Evolutionary conservation across 1,140 invertebrate species (phyloP).

Genomic region (Formica selysi): DNA sequence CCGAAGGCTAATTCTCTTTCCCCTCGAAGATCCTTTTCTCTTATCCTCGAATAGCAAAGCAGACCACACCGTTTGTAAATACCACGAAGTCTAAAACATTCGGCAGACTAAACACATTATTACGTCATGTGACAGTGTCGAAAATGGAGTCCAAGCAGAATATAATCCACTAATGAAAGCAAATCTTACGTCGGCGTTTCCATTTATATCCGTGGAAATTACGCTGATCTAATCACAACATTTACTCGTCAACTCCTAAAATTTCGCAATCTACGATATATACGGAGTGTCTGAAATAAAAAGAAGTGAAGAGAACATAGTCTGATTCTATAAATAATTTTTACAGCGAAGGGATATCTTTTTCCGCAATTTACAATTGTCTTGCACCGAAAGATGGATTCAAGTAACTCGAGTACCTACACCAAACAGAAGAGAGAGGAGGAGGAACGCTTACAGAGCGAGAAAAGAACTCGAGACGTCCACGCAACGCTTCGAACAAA

Average conservation of each 20-base stretch:
- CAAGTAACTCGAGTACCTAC: not conserved
- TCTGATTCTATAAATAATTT: not conserved
- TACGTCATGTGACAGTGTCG: conserved; percentile 57
- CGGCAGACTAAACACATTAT: conserved; percentile 71
- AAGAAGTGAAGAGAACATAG: not conserved
- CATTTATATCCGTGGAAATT: conserved; percentile 30
- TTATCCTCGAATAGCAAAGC: conserved; percentile 15
- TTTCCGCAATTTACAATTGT: not conserved
- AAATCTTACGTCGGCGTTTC: conserved; percentile 55
- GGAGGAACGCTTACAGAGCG: conserved; percentile 29
- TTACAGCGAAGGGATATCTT: no score
- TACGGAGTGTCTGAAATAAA: not conserved
- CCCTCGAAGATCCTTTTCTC: conserved; percentile 11
- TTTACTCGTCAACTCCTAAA: conserved; percentile 11
- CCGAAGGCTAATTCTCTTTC: conserved; percentile 10
- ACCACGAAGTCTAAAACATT: conserved; percentile 66
- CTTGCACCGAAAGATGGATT: not conserved
- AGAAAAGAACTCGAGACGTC: conserved; percentile 51
- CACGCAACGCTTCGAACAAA: conserved; percentile 62
- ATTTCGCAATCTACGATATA: not conserved
- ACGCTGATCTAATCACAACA: conserved; percentile 54
- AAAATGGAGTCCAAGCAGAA: conserved; percentile 48
- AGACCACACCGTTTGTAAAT: conserved; percentile 66
- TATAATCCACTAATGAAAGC: conserved; percentile 49
- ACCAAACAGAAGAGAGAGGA: conserved; percentile 19